Evolutionary conservation across 2,888 invertebrate genomes (phyloP).

Genomic region (Pherbina coryleti): DNA sequence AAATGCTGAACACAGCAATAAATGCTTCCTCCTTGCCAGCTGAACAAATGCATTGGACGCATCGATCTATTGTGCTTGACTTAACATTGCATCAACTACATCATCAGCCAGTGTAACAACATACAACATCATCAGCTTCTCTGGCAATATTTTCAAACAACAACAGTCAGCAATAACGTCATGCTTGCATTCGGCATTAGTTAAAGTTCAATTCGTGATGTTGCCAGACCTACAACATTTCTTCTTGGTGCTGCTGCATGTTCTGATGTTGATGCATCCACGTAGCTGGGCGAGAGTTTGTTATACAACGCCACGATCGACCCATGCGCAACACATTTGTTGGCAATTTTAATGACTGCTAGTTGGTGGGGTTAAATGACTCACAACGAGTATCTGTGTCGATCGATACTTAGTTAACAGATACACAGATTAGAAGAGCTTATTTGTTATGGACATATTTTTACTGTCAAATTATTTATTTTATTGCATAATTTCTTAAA

Average conservation of each 20-base stretch:
- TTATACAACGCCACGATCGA: constrained; percentile 59
- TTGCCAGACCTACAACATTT: constrained; percentile 57
- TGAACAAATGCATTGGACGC: constrained; percentile 19
- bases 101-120: constrained; percentile 11
- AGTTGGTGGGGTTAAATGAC: constrained; percentile 51
- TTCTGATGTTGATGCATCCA: not conserved
- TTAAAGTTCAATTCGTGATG: constrained; percentile 67
- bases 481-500: too few species aligned
- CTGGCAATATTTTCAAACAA: not conserved
- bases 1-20: not conserved
- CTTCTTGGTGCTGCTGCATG: constrained; percentile 39
- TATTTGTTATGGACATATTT: too few species aligned
- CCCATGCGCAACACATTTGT: constrained; percentile 63
- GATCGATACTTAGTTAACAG: constrained; percentile 31
- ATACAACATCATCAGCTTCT: not conserved
- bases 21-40: constrained; percentile 1
- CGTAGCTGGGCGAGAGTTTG: constrained; percentile 58
- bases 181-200: constrained; percentile 41
- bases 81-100: constrained; percentile 15
- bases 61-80: constrained; percentile 11
- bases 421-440: not conserved
- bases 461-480: too few species aligned
- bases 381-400: constrained; percentile 39
- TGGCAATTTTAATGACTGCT: constrained; percentile 61
- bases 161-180: constrained; percentile 14